A percentile compares a stretch with the other conserved stretches of the same genome.
Evolutionary conservation across 2,797 vertebrate species (phyloP).

Genomic region (Scomberomorus guttatus): DNA sequence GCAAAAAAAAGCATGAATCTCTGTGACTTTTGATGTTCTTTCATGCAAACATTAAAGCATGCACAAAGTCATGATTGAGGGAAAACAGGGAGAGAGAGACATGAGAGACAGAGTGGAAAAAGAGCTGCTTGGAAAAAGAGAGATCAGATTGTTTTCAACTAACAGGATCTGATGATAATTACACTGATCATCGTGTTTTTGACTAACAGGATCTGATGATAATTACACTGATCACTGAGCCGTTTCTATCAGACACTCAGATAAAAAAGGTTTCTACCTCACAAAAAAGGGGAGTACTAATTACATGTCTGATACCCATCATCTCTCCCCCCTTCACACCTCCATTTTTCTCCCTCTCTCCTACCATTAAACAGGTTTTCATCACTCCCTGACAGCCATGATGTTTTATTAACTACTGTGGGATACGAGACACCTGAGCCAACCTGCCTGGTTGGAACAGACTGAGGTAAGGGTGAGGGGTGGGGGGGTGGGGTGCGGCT

Average conservation of each 20-base stretch:
- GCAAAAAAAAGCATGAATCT: neutral
- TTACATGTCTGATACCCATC: conserved; percentile 51
- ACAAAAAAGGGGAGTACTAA: conserved; percentile 38
- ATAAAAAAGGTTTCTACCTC: conserved; percentile 60
- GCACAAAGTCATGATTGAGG: conserved; percentile 22
- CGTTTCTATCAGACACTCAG: conserved; percentile 48
- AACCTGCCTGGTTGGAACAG: neutral
- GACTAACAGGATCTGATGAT: conserved; percentile 63
- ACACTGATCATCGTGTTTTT: conserved; percentile 60
- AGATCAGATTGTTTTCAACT: conserved; percentile 62
- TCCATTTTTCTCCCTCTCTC: conserved; percentile 30
- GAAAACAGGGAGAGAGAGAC: conserved; percentile 8
- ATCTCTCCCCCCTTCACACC: conserved; percentile 37
- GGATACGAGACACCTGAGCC: conserved; percentile 39
- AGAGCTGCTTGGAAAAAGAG: conserved; percentile 27
- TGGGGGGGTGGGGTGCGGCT: conserved; percentile 10
- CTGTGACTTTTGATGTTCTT: conserved; percentile 40
- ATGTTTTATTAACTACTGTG: conserved; percentile 61
- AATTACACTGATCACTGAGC: conserved; percentile 60
- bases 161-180: conserved; percentile 67
- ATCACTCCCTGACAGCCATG: conserved; percentile 35
- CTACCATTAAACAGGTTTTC: conserved; percentile 35
- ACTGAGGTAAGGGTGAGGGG: neutral
- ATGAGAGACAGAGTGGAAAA: neutral
- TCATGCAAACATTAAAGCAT: conserved; percentile 46